Conservation (phyloP, 1,140 invertebrate species). For the Drepana arcuata region DNA sequence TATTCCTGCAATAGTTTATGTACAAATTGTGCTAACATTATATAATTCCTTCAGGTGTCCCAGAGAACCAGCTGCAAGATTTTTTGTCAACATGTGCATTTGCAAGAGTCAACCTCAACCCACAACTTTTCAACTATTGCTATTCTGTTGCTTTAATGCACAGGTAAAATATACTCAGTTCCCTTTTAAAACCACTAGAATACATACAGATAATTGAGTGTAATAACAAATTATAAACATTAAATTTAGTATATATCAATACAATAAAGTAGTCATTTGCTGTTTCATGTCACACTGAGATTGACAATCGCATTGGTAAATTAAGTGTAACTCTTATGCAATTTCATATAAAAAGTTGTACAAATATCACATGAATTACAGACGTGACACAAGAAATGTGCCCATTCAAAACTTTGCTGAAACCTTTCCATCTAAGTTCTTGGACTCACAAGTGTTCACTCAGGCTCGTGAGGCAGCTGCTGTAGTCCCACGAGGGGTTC, state of each 20-base stretch:
- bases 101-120: slow-evolving; percentile 80
- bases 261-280: too few relatives aligned
- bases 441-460: slow-evolving; percentile 67
- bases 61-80: slow-evolving; percentile 70
- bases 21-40: too few relatives aligned
- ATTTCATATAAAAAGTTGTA: too few relatives aligned
- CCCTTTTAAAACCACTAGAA: neutral
- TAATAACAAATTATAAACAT: too few relatives aligned
- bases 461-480: slow-evolving; percentile 70
- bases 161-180: slow-evolving; percentile 34
- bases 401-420: slow-evolving; percentile 71
- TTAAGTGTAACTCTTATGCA: too few relatives aligned
- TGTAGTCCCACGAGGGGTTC: slow-evolving; percentile 28
- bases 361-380: too few relatives aligned
- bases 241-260: too few relatives aligned
- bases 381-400: slow-evolving; percentile 67
- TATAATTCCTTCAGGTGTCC: too few relatives aligned
- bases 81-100: slow-evolving; percentile 79
- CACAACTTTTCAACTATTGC: slow-evolving; percentile 84
- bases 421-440: slow-evolving; percentile 73
- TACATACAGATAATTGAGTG: too few relatives aligned
- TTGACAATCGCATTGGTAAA: too few relatives aligned
- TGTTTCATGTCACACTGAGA: too few relatives aligned
- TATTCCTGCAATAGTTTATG: too few relatives aligned
- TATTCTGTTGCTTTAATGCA: slow-evolving; percentile 82